phyloP scores from a whole-genome alignment of 2,113 vertebrate genomes.

The Neopipo cinnamomea region DNA sequence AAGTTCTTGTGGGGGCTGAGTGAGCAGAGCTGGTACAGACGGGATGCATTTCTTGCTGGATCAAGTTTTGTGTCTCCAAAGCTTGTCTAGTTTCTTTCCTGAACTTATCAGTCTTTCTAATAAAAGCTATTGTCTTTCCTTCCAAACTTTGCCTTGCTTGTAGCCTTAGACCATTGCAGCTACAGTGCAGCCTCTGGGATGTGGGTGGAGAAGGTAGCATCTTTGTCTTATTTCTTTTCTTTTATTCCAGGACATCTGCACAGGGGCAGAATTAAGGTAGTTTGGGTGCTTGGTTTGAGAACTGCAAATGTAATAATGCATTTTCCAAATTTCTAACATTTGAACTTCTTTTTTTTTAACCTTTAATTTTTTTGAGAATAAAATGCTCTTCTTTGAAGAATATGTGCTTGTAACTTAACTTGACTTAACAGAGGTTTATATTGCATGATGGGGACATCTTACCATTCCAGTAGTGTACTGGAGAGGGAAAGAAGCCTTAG shows the following conservation, averaged over 20 bases:
- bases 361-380: not conserved
- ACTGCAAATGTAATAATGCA: not conserved
- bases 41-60: not conserved
- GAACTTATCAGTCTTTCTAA: not conserved
- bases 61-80: not conserved
- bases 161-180: not conserved
- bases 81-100: not conserved
- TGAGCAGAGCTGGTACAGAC: not conserved
- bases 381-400: slow-evolving; percentile 7
- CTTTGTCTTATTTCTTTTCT: slow-evolving; percentile 41
- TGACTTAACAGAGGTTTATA: slow-evolving; percentile 43
- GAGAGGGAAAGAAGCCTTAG: not conserved
- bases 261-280: slow-evolving; percentile 67
- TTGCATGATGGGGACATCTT: not conserved
- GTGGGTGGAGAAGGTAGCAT: not conserved
- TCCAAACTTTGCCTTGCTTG: not conserved
- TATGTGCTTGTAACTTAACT: slow-evolving; percentile 40
- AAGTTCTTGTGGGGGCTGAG: not conserved
- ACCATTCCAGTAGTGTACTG: not conserved
- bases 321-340: slow-evolving; percentile 33
- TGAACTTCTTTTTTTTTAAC: slow-evolving; percentile 22
- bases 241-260: slow-evolving; percentile 33
- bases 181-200: not conserved
- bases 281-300: slow-evolving; percentile 61
- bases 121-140: not conserved